phyloP scores from a whole-genome alignment of 64 coral and sea anemone genomes.

The Porites australiensis region DNA sequence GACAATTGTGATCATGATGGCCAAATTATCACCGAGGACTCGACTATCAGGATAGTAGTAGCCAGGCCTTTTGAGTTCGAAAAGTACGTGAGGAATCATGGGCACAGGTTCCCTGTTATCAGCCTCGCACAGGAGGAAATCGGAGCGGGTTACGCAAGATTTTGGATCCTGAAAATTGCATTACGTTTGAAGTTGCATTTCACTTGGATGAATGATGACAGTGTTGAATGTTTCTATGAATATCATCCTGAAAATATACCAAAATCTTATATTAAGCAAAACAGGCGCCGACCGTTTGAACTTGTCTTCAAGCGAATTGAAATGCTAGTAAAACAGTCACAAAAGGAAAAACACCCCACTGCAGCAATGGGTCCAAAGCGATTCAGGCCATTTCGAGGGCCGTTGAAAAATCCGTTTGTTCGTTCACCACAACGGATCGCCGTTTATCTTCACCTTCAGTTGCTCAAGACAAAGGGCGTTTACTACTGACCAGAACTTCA shows the following conservation, averaged over 20 bases:
- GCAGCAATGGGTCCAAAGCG: conserved; percentile 5
- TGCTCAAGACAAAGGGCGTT: background rate
- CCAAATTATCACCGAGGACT: background rate
- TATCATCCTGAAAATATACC: background rate
- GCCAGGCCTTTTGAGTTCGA: conserved; percentile 28
- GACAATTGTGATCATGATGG: too few relatives aligned
- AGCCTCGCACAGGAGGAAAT: conserved; percentile 28
- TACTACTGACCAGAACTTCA: conserved; percentile 44
- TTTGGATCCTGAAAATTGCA: conserved; percentile 59
- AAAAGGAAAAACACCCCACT: background rate
- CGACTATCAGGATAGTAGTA: conserved; percentile 20
- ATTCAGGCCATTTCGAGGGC: background rate
- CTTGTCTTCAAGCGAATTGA: conserved; percentile 11
- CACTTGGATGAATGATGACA: conserved; percentile 66
- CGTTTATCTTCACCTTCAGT: conserved; percentile 27
- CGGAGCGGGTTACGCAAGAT: background rate
- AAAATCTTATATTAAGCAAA: background rate
- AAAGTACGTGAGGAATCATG: conserved; percentile 15
- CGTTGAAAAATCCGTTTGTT: background rate
- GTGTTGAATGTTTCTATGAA: conserved; percentile 34
- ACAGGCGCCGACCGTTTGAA: background rate
- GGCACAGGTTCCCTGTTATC: conserved; percentile 7
- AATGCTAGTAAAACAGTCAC: background rate
- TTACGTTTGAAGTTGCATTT: background rate
- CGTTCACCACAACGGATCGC: conserved; percentile 21